These are phyloP conservation scores for Menidia beryllina DNA, from an alignment of 2,113 vertebrate genomes.

Conservation along the genomic window DNA sequence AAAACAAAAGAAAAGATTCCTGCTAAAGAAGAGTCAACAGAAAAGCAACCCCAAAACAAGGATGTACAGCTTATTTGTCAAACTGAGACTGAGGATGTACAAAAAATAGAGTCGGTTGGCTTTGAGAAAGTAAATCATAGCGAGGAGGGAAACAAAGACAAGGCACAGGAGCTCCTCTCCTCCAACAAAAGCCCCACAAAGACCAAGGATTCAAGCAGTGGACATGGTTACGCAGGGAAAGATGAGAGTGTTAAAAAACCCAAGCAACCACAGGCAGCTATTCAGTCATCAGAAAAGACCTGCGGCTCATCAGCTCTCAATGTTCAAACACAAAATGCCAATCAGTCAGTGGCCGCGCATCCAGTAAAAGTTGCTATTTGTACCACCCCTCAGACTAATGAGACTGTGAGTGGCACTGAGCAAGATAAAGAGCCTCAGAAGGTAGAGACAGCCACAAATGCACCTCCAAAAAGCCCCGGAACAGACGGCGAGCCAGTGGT, in stretches of 20 bases:
- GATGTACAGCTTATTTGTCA: slow-evolving; percentile 9
- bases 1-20: slow-evolving; percentile 10
- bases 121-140: slow-evolving; percentile 7
- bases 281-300: slow-evolving; percentile 10
- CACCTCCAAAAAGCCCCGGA: slow-evolving; percentile 42
- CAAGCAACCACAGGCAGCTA: not conserved
- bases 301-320: slow-evolving; percentile 12
- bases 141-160: slow-evolving; percentile 28
- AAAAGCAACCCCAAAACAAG: slow-evolving; percentile 18
- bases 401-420: slow-evolving; percentile 23
- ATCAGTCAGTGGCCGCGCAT: not conserved
- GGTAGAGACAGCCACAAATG: not conserved
- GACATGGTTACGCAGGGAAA: slow-evolving; percentile 9
- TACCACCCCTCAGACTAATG: slow-evolving; percentile 25
- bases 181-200: slow-evolving; percentile 24
- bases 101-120: not conserved
- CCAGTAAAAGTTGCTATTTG: slow-evolving; percentile 24
- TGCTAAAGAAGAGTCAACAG: slow-evolving; percentile 15
- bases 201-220: slow-evolving; percentile 2
- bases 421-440: slow-evolving; percentile 31
- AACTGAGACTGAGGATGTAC: not conserved
- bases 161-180: not conserved
- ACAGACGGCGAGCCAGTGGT: slow-evolving; percentile 18
- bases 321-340: slow-evolving; percentile 13
- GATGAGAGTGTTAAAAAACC: slow-evolving; percentile 1